Evolutionary conservation across 2,797 vertebrate species (phyloP).

Genomic region (Glossophaga mutica): DNA sequence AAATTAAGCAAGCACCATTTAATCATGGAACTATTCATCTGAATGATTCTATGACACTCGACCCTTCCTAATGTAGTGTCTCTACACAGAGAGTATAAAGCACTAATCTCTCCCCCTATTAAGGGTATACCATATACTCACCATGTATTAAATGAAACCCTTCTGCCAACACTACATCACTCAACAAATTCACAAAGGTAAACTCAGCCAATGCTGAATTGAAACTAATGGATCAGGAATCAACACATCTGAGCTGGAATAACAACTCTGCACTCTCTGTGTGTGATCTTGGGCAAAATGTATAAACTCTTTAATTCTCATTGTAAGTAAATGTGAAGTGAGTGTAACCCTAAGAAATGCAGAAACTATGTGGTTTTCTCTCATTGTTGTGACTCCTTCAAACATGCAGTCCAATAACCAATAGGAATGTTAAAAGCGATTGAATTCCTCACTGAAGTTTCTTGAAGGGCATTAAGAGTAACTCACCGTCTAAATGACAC

Average conservation of each 20-base stretch:
- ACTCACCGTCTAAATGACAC: background rate
- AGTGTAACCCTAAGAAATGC: background rate
- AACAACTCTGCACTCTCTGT: background rate
- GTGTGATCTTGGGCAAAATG: background rate
- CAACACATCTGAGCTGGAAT: background rate
- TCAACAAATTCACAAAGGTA: background rate
- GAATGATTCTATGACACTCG: background rate
- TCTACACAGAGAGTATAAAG: background rate
- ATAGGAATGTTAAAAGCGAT: background rate
- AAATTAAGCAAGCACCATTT: background rate
- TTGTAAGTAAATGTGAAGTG: background rate
- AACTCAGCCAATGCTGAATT: background rate
- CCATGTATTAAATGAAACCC: background rate
- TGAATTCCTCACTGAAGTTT: background rate
- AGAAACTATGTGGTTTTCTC: background rate
- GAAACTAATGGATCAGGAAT: background rate
- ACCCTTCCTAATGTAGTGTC: background rate
- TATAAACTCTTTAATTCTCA: background rate
- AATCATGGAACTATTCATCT: conserved; percentile 33
- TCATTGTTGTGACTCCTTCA: background rate
- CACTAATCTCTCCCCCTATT: background rate
- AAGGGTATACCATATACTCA: background rate
- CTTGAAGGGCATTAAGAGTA: background rate
- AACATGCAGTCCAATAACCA: background rate
- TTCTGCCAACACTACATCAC: background rate